Evolutionary conservation across 2,113 vertebrate genomes (phyloP), one percentile per base, ranked within the genome.

Genomic region (Rhagologus leucostigma): DNA sequence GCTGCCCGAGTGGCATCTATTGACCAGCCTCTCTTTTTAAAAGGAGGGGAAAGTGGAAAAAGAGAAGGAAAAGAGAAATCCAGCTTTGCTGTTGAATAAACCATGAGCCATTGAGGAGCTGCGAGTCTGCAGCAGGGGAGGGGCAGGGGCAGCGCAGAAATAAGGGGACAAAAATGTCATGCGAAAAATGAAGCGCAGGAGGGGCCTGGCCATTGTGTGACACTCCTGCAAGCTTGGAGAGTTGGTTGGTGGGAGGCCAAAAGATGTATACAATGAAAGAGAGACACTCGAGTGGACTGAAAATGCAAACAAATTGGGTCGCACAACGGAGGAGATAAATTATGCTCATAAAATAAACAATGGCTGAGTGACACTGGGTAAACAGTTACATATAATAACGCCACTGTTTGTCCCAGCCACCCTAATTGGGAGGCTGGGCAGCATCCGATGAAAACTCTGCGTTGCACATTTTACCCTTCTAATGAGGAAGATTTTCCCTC

Each of bases 351-450:
- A 95, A 93, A 62, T 62, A 90, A 95, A 84, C 77, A 71, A 93
- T 73, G 89, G 90, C 90, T 69, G 92, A 95, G 94, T 42, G 87
- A 42, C 65, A 82, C 75, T 33, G 88, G 84, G 52, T 94, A 95
- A 96, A 93, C 60, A 85, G 88, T 81, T 74, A 65, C 79, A 75
- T 63, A 90, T 63, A 96, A 95, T 87, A 93, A 95, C 39, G 13
- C 64, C 68, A 84, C 89, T 91, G 79, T 95, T 89, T 69, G 87
- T 90, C 85, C 92, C 81, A 67, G 55, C 62, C 81, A 29, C 37
- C 74, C 96, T 97, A 96, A 94, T 96, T 97, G 96, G 95, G 73
- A 96, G 95, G 93, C 96, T 94, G 95, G 86, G 83, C 90, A 78
- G 90, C 92, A 81, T 78, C 93, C 8, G 39, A 92, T 11, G 79